Evolutionary conservation across 92 coral and sea anemone genomes (phyloP).

Genomic region (Phenganax stokvisi): DNA sequence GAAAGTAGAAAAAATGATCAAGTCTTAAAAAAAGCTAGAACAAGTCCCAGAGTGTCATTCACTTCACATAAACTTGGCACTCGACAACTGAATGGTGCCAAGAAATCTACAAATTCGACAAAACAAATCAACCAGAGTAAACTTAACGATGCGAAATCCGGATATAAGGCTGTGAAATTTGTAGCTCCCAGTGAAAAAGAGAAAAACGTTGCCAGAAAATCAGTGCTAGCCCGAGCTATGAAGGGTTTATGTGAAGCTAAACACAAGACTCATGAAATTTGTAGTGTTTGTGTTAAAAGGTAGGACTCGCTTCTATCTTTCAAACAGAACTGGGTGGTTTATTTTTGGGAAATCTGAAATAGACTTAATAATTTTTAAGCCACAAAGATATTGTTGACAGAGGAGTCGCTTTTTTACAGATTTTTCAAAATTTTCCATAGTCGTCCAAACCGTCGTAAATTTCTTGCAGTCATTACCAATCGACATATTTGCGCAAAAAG

Average conservation of each 20-base stretch:
- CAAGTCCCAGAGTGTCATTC: constrained; percentile 26
- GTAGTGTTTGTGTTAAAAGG: constrained; percentile 34
- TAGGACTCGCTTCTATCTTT: constrained; percentile 35
- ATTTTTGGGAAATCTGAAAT: too few relatives aligned
- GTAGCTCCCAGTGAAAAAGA: neutral
- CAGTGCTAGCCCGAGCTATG: neutral
- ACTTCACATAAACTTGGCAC: constrained; percentile 27
- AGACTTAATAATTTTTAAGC: too few relatives aligned
- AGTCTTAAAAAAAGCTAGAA: constrained; percentile 8
- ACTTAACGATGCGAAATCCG: neutral
- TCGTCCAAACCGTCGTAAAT: too few relatives aligned
- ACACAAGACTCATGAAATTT: constrained; percentile 27
- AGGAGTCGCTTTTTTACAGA: too few relatives aligned
- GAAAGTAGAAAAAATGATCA: constrained; percentile 28
- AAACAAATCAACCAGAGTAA: neutral
- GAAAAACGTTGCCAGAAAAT: constrained; percentile 1
- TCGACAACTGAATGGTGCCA: constrained; percentile 4
- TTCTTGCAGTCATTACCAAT: too few relatives aligned
- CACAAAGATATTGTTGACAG: too few relatives aligned
- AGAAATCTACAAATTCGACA: neutral
- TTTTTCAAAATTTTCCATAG: too few relatives aligned
- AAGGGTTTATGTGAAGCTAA: constrained; percentile 44
- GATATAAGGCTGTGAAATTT: neutral
- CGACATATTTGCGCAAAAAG: too few relatives aligned
- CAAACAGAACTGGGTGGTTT: neutral